A percentile compares a stretch with the other conserved stretches of the same genome.
These are phyloP conservation scores for Epicampocera succincta DNA, from an alignment of 2,888 invertebrate species.

Conservation along the genomic window DNA sequence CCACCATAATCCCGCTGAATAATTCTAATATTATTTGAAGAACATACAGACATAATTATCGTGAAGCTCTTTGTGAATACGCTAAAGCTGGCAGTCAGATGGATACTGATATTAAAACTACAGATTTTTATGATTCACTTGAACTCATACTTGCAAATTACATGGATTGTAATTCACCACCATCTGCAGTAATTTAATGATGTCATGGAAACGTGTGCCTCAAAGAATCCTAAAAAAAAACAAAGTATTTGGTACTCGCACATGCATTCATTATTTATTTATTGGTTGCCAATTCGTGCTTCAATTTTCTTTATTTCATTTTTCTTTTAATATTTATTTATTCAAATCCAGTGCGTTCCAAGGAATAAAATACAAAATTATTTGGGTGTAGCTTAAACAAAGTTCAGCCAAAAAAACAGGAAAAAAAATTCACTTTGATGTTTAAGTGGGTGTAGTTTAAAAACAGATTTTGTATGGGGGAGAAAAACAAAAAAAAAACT, in stretches of 20 bases:
- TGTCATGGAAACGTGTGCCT: constrained; percentile 43
- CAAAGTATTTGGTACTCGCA: constrained; percentile 26
- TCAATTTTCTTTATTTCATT: constrained; percentile 11
- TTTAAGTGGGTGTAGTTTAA: constrained; percentile 60
- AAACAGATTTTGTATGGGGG: constrained; percentile 32
- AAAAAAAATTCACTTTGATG: constrained; percentile 56
- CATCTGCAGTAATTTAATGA: constrained; percentile 27
- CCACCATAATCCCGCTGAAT: too few relatives aligned
- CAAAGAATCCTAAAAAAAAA: constrained; percentile 4
- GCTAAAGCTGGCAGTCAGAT: too few relatives aligned
- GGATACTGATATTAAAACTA: too few relatives aligned
- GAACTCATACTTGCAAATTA: too few relatives aligned
- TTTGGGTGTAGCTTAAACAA: constrained; percentile 47
- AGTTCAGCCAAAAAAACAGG: not conserved
- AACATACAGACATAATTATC: too few relatives aligned
- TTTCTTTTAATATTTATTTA: not conserved
- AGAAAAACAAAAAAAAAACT: constrained; percentile 37
- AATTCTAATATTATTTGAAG: too few relatives aligned
- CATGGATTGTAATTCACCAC: not conserved
- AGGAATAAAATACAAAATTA: constrained; percentile 55
- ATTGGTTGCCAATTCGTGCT: constrained; percentile 66
- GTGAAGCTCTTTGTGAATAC: too few relatives aligned
- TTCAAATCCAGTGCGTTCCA: constrained; percentile 14
- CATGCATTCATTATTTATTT: constrained; percentile 46
- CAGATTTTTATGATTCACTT: too few relatives aligned